Evolutionary conservation across 2,113 vertebrate species (phyloP).

Genomic region (Dicerorhinus sumatrensis): DNA sequence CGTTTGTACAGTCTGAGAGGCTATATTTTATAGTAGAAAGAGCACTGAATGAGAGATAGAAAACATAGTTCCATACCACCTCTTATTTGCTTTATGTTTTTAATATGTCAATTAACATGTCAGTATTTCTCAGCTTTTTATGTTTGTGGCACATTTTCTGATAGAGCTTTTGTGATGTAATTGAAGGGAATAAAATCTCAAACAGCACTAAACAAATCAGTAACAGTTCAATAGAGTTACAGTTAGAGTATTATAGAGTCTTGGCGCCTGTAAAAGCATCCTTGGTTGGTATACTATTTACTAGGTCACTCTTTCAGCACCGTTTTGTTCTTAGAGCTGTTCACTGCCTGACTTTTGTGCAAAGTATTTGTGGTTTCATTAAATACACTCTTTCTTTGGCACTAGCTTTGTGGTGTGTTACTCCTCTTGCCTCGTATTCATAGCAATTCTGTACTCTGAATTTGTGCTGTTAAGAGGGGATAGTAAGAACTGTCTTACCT

Average conservation of each 20-base stretch:
- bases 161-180: background rate
- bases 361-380: background rate
- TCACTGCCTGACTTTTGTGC: background rate
- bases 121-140: background rate
- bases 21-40: background rate
- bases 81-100: background rate
- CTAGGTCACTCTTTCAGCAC: background rate
- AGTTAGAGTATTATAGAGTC: background rate
- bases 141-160: constrained; percentile 36
- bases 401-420: background rate
- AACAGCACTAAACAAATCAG: background rate
- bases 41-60: background rate
- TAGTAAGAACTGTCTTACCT: background rate
- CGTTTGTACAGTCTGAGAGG: background rate
- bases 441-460: background rate
- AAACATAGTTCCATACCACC: background rate
- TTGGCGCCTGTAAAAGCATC: background rate
- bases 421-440: background rate
- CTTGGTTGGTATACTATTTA: background rate
- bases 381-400: background rate
- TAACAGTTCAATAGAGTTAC: background rate
- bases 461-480: background rate
- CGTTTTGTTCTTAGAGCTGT: background rate
- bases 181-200: background rate
- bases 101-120: background rate